These are phyloP conservation scores for Drosophila testacea DNA, from an alignment of 2,888 invertebrate species.

Conservation along the genomic window DNA sequence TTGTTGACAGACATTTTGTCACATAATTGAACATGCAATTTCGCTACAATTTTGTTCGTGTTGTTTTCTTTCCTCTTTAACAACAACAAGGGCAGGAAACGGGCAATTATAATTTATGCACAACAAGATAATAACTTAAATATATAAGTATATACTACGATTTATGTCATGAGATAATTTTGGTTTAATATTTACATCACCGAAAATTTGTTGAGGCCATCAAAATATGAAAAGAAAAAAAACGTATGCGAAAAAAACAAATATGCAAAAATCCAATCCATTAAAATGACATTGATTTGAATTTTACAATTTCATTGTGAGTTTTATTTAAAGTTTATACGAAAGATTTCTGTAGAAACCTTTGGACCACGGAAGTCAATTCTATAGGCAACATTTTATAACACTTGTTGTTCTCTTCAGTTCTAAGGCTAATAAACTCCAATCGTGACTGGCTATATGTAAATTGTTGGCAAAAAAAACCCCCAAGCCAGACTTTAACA, in stretches of 20 bases:
- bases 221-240: background rate
- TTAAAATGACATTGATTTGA: slow-evolving; percentile 5
- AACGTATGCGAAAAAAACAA: slow-evolving; percentile 8
- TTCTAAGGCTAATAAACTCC: slow-evolving; percentile 47
- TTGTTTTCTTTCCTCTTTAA: slow-evolving; percentile 21
- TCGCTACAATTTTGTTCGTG: slow-evolving; percentile 13
- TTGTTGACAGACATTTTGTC: slow-evolving; percentile 81
- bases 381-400: slow-evolving; percentile 8
- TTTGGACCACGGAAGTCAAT: slow-evolving; percentile 39
- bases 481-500: slow-evolving; percentile 11
- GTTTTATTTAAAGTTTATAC: slow-evolving; percentile 12
- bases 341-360: slow-evolving; percentile 17
- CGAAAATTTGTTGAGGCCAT: background rate
- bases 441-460: slow-evolving; percentile 54
- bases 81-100: slow-evolving; percentile 65
- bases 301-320: slow-evolving; percentile 31
- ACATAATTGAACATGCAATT: slow-evolving; percentile 76
- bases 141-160: slow-evolving; percentile 18
- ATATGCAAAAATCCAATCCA: slow-evolving; percentile 1
- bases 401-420: slow-evolving; percentile 28
- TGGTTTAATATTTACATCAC: slow-evolving; percentile 35
- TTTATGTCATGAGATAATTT: slow-evolving; percentile 36
- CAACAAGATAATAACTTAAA: slow-evolving; percentile 61
- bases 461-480: slow-evolving; percentile 40
- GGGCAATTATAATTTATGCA: slow-evolving; percentile 65